Evolutionary conservation across 2,888 invertebrate genomes (phyloP).

Genomic region (Melanargia galathea): DNA sequence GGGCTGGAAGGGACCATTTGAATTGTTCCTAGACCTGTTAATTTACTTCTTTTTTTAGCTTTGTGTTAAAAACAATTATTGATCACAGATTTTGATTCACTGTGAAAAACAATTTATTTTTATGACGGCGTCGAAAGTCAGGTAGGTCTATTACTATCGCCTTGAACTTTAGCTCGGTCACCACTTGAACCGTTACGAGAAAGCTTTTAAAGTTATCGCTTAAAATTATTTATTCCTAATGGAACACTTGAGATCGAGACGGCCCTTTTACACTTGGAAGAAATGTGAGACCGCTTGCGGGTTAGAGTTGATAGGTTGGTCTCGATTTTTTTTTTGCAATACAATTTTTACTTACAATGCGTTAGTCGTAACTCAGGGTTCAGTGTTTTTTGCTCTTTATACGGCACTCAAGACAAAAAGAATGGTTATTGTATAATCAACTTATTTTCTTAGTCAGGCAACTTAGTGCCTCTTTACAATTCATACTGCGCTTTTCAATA

Average conservation of each 20-base stretch:
- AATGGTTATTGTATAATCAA: not conserved
- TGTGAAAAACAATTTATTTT: constrained; percentile 19
- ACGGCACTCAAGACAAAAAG: not conserved
- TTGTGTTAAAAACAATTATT: not conserved
- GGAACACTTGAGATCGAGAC: constrained; percentile 57
- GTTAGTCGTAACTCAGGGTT: not conserved
- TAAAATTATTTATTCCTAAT: constrained; percentile 73
- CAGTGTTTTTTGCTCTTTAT: not conserved
- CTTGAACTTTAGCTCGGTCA: constrained; percentile 59
- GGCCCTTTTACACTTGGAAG: constrained; percentile 55
- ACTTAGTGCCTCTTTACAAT: no score
- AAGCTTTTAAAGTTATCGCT: constrained; percentile 76
- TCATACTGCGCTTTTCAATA: no score
- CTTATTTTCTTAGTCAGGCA: no score
- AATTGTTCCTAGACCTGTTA: no score
- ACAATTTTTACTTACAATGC: not conserved
- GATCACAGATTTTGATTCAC: constrained; percentile 9
- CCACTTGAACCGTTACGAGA: constrained; percentile 62
- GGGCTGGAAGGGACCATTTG: not conserved
- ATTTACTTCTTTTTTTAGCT: not conserved
- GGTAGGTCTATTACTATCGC: constrained; percentile 39
- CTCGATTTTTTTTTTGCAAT: constrained; percentile 23
- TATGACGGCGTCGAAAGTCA: constrained; percentile 13
- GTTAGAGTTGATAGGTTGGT: no score
- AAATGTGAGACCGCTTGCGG: constrained; percentile 59